Conservation (phyloP, 2,113 vertebrate genomes). For the Muntiacus muntjak region DNA sequence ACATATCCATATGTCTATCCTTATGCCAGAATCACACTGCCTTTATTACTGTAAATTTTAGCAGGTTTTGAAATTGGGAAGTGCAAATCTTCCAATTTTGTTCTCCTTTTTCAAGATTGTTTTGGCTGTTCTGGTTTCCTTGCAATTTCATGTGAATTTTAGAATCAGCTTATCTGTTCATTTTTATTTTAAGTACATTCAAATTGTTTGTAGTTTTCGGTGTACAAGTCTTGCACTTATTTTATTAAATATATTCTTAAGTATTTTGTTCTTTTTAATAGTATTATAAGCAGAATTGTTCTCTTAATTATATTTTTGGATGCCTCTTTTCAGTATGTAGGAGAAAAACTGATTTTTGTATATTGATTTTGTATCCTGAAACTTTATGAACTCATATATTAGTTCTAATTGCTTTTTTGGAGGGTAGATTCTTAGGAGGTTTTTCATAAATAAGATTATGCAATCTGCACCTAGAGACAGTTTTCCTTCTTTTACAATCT, state of each 20-base stretch:
- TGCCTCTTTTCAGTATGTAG: neutral
- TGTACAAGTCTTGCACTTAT: neutral
- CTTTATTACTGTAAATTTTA: neutral
- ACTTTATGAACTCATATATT: neutral
- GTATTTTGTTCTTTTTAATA: neutral
- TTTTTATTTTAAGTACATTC: neutral
- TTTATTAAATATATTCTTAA: neutral
- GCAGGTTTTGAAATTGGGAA: neutral
- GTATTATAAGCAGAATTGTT: neutral
- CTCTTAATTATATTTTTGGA: neutral
- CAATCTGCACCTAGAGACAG: neutral
- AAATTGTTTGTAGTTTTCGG: neutral
- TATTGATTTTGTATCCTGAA: neutral
- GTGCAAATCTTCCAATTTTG: neutral
- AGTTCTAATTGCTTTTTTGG: neutral
- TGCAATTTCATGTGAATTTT: neutral
- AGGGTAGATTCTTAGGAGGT: neutral
- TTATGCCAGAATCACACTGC: neutral
- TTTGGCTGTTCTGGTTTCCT: neutral
- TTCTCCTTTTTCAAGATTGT: neutral
- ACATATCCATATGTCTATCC: accelerated
- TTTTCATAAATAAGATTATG: neutral
- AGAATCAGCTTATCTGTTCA: neutral
- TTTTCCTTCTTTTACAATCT: neutral
- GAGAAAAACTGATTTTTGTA: neutral